These are phyloP conservation scores for Caloenas nicobarica DNA, from an alignment of 2,113 vertebrate species.

Conservation along the genomic window DNA sequence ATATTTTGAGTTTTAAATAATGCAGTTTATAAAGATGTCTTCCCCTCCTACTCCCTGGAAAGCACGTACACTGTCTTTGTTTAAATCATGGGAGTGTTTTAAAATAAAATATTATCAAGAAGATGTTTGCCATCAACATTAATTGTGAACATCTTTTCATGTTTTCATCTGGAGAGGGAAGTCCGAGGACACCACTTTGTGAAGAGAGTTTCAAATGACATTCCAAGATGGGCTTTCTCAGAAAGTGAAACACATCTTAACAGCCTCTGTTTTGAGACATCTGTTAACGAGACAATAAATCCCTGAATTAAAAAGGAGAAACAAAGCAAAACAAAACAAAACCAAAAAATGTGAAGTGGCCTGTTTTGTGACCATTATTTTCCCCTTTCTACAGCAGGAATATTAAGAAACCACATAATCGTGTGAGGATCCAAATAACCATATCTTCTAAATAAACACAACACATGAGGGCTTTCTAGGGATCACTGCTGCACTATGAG, in stretches of 20 bases:
- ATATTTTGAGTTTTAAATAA: slow-evolving; percentile 6
- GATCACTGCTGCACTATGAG: neutral
- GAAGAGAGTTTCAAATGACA: neutral
- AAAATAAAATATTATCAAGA: slow-evolving; percentile 24
- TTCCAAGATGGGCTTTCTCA: neutral
- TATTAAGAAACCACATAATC: neutral
- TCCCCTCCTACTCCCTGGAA: neutral
- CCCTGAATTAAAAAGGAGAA: neutral
- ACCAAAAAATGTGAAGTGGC: neutral
- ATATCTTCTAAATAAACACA: neutral
- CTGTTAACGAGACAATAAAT: neutral
- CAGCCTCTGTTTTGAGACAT: neutral
- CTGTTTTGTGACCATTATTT: neutral
- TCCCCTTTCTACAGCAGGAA: neutral
- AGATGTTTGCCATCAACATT: neutral
- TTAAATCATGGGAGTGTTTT: neutral
- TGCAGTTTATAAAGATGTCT: neutral
- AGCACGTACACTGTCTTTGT: neutral
- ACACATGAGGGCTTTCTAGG: neutral
- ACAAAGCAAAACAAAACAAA: neutral
- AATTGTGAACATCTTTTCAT: slow-evolving; percentile 7
- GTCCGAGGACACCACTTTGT: neutral
- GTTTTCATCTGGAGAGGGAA: neutral
- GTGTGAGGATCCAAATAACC: neutral
- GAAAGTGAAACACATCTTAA: neutral